A percentile compares a stretch with the other conserved stretches of the same genome.
phyloP scores from a whole-genome alignment of 2,113 vertebrate genomes.

The Archocentrus centrarchus region DNA sequence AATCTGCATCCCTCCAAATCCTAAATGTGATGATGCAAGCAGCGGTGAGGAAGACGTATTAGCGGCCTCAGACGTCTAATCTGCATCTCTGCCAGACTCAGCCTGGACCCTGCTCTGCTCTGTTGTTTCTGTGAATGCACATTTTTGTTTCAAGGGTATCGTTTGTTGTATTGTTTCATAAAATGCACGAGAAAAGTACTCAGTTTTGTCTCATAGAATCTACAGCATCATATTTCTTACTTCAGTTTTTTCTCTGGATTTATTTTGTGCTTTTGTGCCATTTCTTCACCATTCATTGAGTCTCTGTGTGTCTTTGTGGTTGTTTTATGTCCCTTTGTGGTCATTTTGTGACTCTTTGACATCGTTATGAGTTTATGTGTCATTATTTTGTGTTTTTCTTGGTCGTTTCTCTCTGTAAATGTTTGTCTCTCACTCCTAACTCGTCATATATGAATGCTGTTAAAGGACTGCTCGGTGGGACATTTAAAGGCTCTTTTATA shows the following conservation, averaged over 20 bases:
- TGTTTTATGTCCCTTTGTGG: background rate
- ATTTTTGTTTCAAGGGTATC: background rate
- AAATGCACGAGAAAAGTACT: background rate
- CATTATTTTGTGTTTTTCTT: background rate
- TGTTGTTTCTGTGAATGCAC: background rate
- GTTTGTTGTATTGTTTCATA: background rate
- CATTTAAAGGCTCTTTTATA: background rate
- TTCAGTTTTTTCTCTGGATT: background rate
- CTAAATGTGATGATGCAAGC: conserved; percentile 33
- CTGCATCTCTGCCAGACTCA: background rate
- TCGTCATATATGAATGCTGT: too few species aligned
- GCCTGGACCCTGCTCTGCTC: background rate
- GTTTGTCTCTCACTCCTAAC: too few species aligned
- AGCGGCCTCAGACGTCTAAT: conserved; percentile 11
- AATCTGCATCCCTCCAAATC: conserved; percentile 29
- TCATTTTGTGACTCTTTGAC: background rate
- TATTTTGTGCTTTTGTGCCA: background rate
- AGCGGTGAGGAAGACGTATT: conserved; percentile 14
- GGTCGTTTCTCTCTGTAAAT: too few species aligned
- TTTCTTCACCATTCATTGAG: background rate
- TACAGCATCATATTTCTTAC: background rate
- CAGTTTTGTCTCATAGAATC: background rate
- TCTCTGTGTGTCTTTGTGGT: background rate
- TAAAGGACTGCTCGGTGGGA: too few species aligned
- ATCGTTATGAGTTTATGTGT: background rate